These are phyloP conservation scores for Drosophila arawakana DNA, from an alignment of 1,140 invertebrate genomes.

Conservation along the genomic window DNA sequence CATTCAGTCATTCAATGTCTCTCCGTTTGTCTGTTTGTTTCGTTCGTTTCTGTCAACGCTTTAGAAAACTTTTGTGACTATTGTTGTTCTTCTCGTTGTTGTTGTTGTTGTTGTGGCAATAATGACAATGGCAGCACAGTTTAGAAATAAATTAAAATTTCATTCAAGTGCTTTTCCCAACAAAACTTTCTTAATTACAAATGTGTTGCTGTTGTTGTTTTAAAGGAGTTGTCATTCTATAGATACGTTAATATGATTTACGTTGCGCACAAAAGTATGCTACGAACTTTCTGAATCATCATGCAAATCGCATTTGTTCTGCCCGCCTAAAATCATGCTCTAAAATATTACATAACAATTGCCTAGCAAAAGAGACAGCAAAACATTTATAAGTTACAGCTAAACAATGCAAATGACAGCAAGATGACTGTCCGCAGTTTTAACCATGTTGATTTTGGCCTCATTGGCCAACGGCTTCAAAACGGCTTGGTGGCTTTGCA, in stretches of 20 bases:
- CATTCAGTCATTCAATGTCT: slow-evolving; percentile 44
- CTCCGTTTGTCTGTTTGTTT: slow-evolving; percentile 17
- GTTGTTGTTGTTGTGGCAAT: slow-evolving; percentile 46
- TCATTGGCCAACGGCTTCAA: slow-evolving; percentile 25
- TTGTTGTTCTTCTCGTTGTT: slow-evolving; percentile 47
- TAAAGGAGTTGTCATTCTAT: slow-evolving; percentile 1
- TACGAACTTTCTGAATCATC: slow-evolving; percentile 20
- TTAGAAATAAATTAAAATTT: slow-evolving; percentile 83
- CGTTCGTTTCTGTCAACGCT: slow-evolving; percentile 52
- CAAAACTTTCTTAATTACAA: slow-evolving; percentile 81
- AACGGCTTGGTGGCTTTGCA: slow-evolving; percentile 21
- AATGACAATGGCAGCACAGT: slow-evolving; percentile 61
- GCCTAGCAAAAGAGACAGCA: slow-evolving; percentile 18
- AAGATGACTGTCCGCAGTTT: slow-evolving; percentile 18
- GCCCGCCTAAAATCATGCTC: slow-evolving; percentile 23
- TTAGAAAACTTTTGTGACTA: slow-evolving; percentile 56
- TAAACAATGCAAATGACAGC: slow-evolving; percentile 4
- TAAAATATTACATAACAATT: slow-evolving; percentile 24
- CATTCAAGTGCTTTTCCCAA: slow-evolving; percentile 76
- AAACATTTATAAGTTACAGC: slow-evolving; percentile 12
- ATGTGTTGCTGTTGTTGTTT: slow-evolving; percentile 57
- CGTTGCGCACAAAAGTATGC: slow-evolving; percentile 11
- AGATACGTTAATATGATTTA: background rate
- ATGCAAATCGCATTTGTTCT: slow-evolving; percentile 46
- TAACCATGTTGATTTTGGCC: slow-evolving; percentile 38